Conservation (phyloP, 92 coral and sea anemone species). For the Plumapathes pennacea region DNA sequence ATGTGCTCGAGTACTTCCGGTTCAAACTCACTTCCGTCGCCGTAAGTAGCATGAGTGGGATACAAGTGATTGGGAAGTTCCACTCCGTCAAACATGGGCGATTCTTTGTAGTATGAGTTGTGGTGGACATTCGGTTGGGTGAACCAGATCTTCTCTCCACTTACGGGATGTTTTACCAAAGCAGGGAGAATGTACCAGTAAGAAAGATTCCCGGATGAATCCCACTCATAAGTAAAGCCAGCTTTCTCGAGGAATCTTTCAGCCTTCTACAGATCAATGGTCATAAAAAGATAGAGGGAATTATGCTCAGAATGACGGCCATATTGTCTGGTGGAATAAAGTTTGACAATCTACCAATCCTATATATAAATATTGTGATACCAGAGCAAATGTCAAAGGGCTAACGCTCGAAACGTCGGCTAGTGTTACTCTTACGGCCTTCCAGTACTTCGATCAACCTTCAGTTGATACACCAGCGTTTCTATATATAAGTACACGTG, state of each 20-base stretch:
- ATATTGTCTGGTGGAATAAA: no score
- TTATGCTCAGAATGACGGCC: no score
- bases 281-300: no score
- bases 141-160: constrained; percentile 80
- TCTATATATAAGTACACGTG: no score
- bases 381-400: no score
- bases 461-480: no score
- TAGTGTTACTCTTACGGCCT: no score
- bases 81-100: constrained; percentile 78
- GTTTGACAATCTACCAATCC: no score
- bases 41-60: constrained; percentile 76
- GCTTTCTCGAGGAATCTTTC: constrained; percentile 57
- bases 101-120: constrained; percentile 82
- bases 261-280: constrained; percentile 42
- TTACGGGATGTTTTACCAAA: constrained; percentile 64
- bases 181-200: constrained; percentile 83
- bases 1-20: constrained; percentile 73
- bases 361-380: no score
- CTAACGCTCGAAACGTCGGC: no score
- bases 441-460: no score
- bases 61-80: constrained; percentile 60
- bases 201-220: constrained; percentile 43
- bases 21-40: constrained; percentile 81
- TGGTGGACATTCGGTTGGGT: constrained; percentile 82
- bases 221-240: constrained; percentile 65